Percentiles rank a stretch among this genome's conserved stretches.
Evolutionary conservation across 1,140 invertebrate genomes (phyloP).

Genomic region (Dinothrombium tinctorium): DNA sequence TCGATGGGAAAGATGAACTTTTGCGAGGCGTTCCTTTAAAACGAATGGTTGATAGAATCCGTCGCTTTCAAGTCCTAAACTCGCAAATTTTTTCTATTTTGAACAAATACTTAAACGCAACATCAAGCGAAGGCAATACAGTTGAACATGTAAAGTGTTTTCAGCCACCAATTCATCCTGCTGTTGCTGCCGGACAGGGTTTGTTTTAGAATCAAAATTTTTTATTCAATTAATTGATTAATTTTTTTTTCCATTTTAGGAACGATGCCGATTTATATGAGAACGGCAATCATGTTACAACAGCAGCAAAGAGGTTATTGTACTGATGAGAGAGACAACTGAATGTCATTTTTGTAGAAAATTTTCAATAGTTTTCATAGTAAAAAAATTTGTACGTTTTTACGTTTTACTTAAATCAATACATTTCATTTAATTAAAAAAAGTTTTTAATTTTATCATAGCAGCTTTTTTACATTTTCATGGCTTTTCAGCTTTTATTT

Average conservation of each 20-base stretch:
- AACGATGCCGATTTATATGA: conserved; percentile 11
- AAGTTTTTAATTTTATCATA: too few relatives aligned
- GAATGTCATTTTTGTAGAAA: too few relatives aligned
- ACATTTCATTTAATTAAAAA: too few relatives aligned
- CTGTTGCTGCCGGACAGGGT: conserved; percentile 2
- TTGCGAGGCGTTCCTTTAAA: conserved; percentile 87
- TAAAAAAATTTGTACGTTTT: too few relatives aligned
- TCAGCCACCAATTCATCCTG: conserved; percentile 63
- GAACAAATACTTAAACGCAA: conserved; percentile 60
- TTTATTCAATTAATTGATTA: neutral
- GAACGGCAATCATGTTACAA: conserved; percentile 11
- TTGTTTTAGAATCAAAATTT: neutral
- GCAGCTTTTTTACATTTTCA: too few relatives aligned
- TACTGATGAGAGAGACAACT: neutral
- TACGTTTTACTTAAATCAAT: too few relatives aligned
- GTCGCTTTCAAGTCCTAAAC: conserved; percentile 91
- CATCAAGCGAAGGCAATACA: conserved; percentile 46
- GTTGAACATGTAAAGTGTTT: conserved; percentile 92
- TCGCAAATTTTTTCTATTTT: conserved; percentile 94
- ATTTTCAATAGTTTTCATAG: too few relatives aligned
- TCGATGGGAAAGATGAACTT: conserved; percentile 85
- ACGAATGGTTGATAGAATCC: conserved; percentile 86
- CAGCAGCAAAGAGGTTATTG: neutral
- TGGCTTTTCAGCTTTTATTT: too few relatives aligned
- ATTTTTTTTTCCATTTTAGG: neutral